A percentile compares a stretch with the other conserved stretches of the same genome.
These are phyloP conservation scores for Rhinoderma darwinii DNA, from an alignment of 2,113 vertebrate genomes.

Conservation along the genomic window DNA sequence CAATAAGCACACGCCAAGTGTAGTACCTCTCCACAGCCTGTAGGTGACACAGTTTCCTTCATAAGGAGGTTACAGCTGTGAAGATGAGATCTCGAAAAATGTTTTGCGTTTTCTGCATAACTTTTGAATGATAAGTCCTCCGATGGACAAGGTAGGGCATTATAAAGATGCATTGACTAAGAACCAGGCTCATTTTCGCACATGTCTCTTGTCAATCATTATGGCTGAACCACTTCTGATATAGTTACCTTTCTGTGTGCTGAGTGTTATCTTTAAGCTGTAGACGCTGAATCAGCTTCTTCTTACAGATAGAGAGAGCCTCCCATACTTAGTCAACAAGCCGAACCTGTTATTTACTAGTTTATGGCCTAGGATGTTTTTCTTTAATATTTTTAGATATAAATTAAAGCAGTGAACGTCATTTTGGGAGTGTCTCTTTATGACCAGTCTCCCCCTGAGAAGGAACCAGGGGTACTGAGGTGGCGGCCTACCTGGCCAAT, in stretches of 20 bases:
- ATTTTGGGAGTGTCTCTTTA: not conserved
- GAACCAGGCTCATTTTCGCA: not conserved
- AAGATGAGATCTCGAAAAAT: not conserved
- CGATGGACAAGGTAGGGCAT: not conserved
- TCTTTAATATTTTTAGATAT: too few relatives aligned
- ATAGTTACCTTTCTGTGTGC: not conserved
- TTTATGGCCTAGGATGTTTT: not conserved
- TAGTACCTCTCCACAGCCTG: not conserved
- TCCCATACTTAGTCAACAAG: not conserved
- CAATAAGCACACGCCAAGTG: too few relatives aligned
- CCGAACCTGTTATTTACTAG: not conserved
- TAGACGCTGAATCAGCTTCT: slow-evolving; percentile 13
- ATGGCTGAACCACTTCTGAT: not conserved
- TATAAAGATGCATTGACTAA: not conserved
- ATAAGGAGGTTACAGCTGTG: not conserved
- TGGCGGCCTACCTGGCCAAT: not conserved
- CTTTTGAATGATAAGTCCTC: not conserved
- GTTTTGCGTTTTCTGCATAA: not conserved
- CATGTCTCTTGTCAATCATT: not conserved
- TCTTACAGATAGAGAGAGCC: not conserved
- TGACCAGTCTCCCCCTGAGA: not conserved
- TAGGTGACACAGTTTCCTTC: not conserved
- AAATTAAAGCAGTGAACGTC: not conserved
- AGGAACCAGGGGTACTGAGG: not conserved
- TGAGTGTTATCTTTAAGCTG: not conserved